Percentiles rank a stretch among this genome's conserved stretches.
Conservation (phyloP, 2,113 vertebrate species). For the Chaenogobius annularis region DNA sequence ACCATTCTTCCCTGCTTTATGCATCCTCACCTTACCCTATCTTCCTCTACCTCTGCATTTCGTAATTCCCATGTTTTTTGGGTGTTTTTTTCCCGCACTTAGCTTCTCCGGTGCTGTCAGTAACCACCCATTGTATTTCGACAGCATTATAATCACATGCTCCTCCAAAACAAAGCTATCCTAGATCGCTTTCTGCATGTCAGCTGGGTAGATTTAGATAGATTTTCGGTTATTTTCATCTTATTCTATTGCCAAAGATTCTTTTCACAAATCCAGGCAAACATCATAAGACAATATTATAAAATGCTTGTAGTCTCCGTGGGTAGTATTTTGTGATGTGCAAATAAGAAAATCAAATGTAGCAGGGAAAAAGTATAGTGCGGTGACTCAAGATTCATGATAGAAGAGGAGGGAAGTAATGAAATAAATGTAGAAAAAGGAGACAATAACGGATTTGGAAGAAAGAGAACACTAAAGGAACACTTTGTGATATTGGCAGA, state of each 20-base stretch:
- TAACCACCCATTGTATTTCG: constrained; percentile 50
- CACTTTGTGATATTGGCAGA: no score
- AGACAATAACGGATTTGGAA: not conserved
- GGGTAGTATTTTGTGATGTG: not conserved
- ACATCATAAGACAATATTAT: constrained; percentile 21
- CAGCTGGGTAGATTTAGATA: constrained; percentile 42
- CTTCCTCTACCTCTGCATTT: not conserved
- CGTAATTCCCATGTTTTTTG: not conserved
- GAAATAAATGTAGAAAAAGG: not conserved
- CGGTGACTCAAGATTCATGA: not conserved
- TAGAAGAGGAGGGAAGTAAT: not conserved
- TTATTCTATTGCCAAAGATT: constrained; percentile 18
- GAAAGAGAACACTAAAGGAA: not conserved
- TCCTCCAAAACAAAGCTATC: constrained; percentile 41
- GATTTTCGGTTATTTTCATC: constrained; percentile 24
- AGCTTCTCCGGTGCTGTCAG: not conserved
- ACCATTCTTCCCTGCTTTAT: not conserved
- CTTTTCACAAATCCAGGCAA: constrained; percentile 42
- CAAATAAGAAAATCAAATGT: not conserved
- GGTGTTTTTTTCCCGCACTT: not conserved
- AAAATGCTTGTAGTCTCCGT: constrained; percentile 8
- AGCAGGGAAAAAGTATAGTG: not conserved
- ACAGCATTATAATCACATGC: constrained; percentile 50
- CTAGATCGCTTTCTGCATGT: constrained; percentile 35
- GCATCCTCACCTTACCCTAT: not conserved